These are phyloP conservation scores for Tauraco hartlaubi DNA, from an alignment of 2,797 vertebrate genomes.

Conservation along the genomic window DNA sequence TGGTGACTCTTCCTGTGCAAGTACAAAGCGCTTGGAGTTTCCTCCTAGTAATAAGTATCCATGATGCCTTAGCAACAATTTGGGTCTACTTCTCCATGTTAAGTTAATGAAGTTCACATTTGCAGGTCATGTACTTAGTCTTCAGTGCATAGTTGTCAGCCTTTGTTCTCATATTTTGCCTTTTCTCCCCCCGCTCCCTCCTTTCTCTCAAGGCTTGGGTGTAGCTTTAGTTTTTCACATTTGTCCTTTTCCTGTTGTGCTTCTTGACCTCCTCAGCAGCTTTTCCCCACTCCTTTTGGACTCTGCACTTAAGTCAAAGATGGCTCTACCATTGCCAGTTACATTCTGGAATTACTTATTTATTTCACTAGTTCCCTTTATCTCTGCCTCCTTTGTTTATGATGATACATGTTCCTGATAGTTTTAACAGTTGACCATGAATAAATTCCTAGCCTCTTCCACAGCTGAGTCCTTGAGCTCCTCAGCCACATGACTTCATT, in stretches of 20 bases:
- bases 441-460: background rate
- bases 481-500: background rate
- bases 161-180: background rate
- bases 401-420: background rate
- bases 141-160: background rate
- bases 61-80: background rate
- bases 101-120: background rate
- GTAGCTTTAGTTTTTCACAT: background rate
- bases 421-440: background rate
- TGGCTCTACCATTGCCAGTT: background rate
- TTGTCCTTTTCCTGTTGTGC: background rate
- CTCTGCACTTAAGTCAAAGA: background rate
- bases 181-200: no score
- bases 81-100: background rate
- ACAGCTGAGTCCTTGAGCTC: fast-evolving
- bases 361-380: background rate
- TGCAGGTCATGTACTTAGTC: background rate
- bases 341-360: background rate
- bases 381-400: background rate
- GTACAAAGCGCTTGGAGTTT: background rate
- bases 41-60: background rate
- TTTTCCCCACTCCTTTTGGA: background rate
- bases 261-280: background rate
- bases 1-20: background rate
- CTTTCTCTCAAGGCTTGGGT: background rate